These are phyloP conservation scores for Patella caerulea DNA, from an alignment of 2,888 invertebrate species.

Conservation along the genomic window DNA sequence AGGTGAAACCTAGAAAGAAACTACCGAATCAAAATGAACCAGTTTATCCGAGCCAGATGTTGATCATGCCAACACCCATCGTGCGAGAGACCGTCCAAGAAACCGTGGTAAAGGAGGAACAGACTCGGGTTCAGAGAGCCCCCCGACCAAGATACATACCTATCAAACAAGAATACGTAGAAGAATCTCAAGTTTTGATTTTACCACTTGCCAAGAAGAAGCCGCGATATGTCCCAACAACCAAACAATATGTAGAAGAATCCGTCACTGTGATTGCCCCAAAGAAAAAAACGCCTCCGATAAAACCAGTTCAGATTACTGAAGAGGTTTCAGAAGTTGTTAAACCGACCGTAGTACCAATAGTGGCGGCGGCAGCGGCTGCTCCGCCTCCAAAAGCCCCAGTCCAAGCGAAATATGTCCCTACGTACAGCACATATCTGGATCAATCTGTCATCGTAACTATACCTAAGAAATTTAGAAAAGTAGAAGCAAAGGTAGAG, in stretches of 20 bases:
- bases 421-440: neutral
- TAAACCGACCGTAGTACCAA: neutral
- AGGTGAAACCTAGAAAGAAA: slow-evolving; percentile 5
- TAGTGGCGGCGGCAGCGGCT: neutral
- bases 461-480: neutral
- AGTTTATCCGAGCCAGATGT: neutral
- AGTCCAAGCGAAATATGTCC: neutral
- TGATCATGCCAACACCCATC: neutral
- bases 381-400: neutral
- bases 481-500: neutral
- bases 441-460: neutral
- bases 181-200: neutral
- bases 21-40: neutral
- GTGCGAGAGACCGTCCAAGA: neutral
- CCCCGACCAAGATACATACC: neutral
- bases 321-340: neutral
- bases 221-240: neutral
- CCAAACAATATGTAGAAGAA: neutral
- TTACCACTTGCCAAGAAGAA: neutral
- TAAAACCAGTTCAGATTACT: neutral
- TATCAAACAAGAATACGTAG: neutral
- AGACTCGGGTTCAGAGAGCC: neutral
- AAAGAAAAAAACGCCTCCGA: neutral
- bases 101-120: neutral
- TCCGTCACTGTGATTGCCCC: neutral